Evolutionary conservation across 2,888 invertebrate species (phyloP).

Genomic region (Drosophila pseudotakahashii): DNA sequence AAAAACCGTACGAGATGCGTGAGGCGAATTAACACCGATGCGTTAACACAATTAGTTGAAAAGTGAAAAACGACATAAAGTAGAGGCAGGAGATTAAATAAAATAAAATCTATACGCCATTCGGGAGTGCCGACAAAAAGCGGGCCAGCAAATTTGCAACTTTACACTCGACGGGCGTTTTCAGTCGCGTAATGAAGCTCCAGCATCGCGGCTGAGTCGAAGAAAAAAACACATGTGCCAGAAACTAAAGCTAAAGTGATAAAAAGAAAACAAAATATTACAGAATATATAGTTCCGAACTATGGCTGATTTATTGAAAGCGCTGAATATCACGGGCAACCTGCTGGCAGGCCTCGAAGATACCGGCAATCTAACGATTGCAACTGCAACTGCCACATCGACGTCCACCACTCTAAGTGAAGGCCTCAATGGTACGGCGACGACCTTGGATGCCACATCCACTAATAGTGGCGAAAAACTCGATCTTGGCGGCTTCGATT

Average conservation of each 20-base stretch:
- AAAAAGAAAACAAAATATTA: constrained; percentile 14
- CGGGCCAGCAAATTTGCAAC: constrained; percentile 68
- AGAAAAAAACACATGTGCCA: constrained; percentile 10
- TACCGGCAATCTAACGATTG: constrained; percentile 40
- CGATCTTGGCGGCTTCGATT: constrained; percentile 74
- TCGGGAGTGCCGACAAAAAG: constrained; percentile 63
- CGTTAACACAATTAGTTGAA: constrained; percentile 78
- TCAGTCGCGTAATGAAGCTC: constrained; percentile 80
- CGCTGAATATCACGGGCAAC: constrained; percentile 67
- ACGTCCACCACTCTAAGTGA: constrained; percentile 24
- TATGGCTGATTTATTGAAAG: constrained; percentile 74
- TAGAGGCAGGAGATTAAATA: constrained; percentile 46
- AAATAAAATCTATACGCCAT: constrained; percentile 44
- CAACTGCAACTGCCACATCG: constrained; percentile 33
- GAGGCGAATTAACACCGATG: constrained; percentile 69
- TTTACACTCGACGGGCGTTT: constrained; percentile 65
- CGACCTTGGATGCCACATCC: constrained; percentile 41
- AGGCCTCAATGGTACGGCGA: constrained; percentile 48
- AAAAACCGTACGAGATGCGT: constrained; percentile 56
- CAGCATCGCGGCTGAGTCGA: constrained; percentile 63
- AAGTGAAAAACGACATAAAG: constrained; percentile 65
- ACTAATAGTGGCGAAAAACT: constrained; percentile 66
- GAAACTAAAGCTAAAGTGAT: constrained; percentile 14
- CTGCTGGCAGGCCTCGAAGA: constrained; percentile 68
- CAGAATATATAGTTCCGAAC: constrained; percentile 4